phyloP scores from a whole-genome alignment of 2,797 vertebrate species.

The Chlorospingus semifuscus region DNA sequence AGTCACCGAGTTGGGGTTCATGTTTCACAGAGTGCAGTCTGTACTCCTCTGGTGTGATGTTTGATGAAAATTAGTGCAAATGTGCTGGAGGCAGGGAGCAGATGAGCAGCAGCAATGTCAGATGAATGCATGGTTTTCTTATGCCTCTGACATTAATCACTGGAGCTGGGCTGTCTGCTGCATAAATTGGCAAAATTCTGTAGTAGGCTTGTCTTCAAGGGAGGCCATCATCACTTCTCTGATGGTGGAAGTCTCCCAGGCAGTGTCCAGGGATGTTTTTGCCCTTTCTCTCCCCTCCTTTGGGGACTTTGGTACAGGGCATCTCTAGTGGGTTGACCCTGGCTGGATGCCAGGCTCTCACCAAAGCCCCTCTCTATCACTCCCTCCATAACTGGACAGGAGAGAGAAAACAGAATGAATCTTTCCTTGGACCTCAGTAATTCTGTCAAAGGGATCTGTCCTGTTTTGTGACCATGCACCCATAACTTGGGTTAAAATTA shows the following conservation, averaged over 20 bases:
- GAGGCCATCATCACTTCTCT: neutral
- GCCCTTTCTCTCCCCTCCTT: neutral
- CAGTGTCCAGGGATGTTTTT: neutral
- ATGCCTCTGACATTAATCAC: neutral
- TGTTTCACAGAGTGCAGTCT: neutral
- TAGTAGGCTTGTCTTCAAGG: neutral
- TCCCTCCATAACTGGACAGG: neutral
- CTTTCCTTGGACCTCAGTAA: neutral
- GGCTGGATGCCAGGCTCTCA: neutral
- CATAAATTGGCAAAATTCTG: neutral
- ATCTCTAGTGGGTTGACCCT: neutral
- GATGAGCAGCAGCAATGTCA: neutral
- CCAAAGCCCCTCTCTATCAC: neutral
- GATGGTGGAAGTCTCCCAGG: neutral
- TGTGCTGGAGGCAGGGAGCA: neutral
- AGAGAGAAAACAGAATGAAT: neutral
- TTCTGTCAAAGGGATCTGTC: neutral
- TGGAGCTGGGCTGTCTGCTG: neutral
- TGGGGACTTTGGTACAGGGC: neutral
- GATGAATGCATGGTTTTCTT: neutral
- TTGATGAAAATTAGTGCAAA: neutral
- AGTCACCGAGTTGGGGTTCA: accelerated
- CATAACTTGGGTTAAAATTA: neutral
- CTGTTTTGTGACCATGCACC: neutral
- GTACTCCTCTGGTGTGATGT: neutral